Conservation (phyloP, 2,888 invertebrate species). For the Candidula unifasciata region DNA sequence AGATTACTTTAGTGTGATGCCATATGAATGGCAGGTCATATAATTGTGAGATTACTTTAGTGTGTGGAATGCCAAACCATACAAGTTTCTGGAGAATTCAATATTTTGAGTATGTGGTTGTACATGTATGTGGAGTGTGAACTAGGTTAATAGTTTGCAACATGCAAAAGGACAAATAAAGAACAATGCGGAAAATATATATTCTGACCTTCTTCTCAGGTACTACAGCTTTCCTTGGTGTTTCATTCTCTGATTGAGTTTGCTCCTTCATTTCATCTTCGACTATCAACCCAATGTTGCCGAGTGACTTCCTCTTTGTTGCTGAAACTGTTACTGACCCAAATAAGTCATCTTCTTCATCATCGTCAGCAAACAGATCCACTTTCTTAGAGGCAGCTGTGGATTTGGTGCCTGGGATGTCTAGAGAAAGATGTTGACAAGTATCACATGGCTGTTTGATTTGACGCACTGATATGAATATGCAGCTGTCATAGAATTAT, state of each 20-base stretch:
- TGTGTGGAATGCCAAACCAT: too few species aligned
- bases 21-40: too few species aligned
- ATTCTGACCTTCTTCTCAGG: slow-evolving; percentile 42
- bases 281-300: slow-evolving; percentile 40
- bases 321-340: not conserved
- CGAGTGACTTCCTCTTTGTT: slow-evolving; percentile 33
- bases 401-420: not conserved
- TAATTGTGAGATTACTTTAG: too few species aligned
- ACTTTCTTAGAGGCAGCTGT: slow-evolving; percentile 35
- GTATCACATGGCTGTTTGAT: not conserved
- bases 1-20: too few species aligned
- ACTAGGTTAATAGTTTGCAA: too few species aligned
- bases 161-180: too few species aligned
- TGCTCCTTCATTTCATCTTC: slow-evolving; percentile 36
- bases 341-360: slow-evolving; percentile 40
- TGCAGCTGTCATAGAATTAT: too few species aligned
- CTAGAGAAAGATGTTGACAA: not conserved
- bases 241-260: slow-evolving; percentile 14
- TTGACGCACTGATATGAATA: too few species aligned
- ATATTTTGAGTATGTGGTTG: too few species aligned
- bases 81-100: too few species aligned
- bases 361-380: slow-evolving; percentile 55
- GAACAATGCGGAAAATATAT: too few species aligned
- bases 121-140: too few species aligned
- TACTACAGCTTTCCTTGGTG: not conserved